Evolutionary conservation across 1,140 invertebrate species (phyloP).

Genomic region (Tetramorium parvispinum): DNA sequence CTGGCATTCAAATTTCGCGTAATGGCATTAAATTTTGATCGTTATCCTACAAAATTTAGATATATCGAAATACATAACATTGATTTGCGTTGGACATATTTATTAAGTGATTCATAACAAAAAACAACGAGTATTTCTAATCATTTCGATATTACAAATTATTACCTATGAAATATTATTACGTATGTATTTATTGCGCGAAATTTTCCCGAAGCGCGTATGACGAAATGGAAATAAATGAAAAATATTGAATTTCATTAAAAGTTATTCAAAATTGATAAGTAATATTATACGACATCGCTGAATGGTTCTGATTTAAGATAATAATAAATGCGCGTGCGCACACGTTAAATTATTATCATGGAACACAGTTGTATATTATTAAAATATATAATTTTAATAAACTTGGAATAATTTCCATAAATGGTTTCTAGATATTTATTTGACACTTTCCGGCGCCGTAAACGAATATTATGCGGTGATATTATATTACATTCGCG

Average conservation of each 20-base stretch:
- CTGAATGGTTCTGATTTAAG: background rate
- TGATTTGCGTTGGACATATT: background rate
- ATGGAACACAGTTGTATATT: background rate
- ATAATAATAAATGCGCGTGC: background rate
- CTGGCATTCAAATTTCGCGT: conserved; percentile 5
- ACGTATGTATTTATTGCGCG: conserved; percentile 13
- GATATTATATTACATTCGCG: conserved; percentile 43
- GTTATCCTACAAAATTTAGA: background rate
- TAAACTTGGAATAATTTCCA: conserved; percentile 25
- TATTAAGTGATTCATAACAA: conserved; percentile 20
- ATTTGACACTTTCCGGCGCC: conserved; percentile 50
- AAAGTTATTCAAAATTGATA: background rate
- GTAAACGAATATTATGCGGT: conserved; percentile 44
- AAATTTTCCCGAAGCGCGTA: background rate
- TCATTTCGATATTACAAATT: background rate
- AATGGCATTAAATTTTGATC: conserved; percentile 13
- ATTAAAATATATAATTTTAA: conserved; percentile 27
- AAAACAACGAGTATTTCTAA: background rate
- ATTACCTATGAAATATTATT: background rate
- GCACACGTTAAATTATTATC: conserved; percentile 5
- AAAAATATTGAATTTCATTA: background rate
- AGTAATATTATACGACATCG: background rate
- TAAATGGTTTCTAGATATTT: conserved; percentile 54
- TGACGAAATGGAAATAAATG: background rate
- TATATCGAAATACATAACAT: background rate